Evolutionary conservation across 2,888 invertebrate genomes (phyloP), one percentile per base, ranked within the genome.

Genomic region (Cancer borealis): DNA sequence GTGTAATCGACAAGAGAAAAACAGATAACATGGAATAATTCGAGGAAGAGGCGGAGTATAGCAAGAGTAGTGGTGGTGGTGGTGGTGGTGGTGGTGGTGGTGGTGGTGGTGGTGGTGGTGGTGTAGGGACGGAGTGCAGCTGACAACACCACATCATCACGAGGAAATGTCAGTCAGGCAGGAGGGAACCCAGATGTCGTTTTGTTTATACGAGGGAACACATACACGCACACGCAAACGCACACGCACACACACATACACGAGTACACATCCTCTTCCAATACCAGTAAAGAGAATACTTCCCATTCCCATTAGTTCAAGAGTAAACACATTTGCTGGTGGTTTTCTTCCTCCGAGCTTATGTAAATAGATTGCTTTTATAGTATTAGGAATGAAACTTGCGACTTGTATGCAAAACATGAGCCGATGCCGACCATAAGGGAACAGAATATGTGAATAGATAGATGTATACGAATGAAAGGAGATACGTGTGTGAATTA

Each of bases 281-380:
- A 26, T 10, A 10, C 79, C 26, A 12, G 54, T 21, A 30, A 26
- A 79, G 30, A 79, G 30, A 79, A 79, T 30, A 30, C 0, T 66
- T 79, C 79, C 5, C 79, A 30, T 79, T 30, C 30, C 26, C 79
- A 66, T 79, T 30, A 30, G 79, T 14, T 79, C 3, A 79, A 79
- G 79, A 79, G 79, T 30, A 14, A 66, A 26, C 79, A 26, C 5
- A 14, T 30, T 12, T 3, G 10, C 12, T 8, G 30, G 3, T 30
- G 8, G 8, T 79, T 79, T 79, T 26, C 30, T 30, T 79, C 21
- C 30, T 1, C 30, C 79, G 12, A 21, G 30, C 30, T 26, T 30
- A 79, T 79, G 79, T 79, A 79, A 30, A 79, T 79, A 79, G 79
- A 79, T 79, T 79, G 79, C 79, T 79, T 79, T 79, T 26, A 79